Percentiles rank a stretch among this genome's conserved stretches.
Evolutionary conservation across 2,113 vertebrate species (phyloP).

Genomic region (Apteryx owenii): DNA sequence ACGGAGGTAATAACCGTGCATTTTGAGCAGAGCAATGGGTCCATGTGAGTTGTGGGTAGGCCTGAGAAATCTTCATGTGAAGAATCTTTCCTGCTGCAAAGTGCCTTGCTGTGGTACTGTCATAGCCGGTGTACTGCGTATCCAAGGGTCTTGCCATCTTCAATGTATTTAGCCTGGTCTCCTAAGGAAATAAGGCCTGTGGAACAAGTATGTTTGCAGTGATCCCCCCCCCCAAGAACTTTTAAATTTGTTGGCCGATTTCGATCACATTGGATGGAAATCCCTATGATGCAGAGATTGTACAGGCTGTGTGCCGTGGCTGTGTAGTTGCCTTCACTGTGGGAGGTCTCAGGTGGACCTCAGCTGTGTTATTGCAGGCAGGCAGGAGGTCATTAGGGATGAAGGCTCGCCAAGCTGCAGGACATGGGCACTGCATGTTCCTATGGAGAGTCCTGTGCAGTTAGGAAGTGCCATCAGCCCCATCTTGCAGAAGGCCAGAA

Average conservation of each 20-base stretch:
- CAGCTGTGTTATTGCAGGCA: background rate
- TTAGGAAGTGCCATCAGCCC: accelerated
- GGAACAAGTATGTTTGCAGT: background rate
- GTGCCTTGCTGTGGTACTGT: accelerated
- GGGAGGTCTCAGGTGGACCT: background rate
- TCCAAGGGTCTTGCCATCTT: background rate
- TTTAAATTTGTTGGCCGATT: background rate
- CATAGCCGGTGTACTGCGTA: accelerated
- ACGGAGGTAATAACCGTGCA: background rate
- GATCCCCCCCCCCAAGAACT: background rate
- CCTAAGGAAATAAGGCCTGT: accelerated
- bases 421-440: accelerated
- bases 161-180: background rate
- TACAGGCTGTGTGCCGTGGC: accelerated
- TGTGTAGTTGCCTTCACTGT: accelerated
- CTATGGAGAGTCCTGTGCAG: accelerated
- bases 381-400: background rate
- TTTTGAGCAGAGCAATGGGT: too few species aligned
- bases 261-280: background rate
- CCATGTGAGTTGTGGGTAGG: accelerated
- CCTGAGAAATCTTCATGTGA: background rate
- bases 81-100: background rate
- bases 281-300: accelerated
- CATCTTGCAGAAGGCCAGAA: background rate
- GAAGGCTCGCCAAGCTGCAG: background rate